A percentile compares a stretch with the other conserved stretches of the same genome.
These are phyloP conservation scores for Acutogordius australiensis DNA, from an alignment of 2,888 invertebrate genomes.

Conservation along the genomic window DNA sequence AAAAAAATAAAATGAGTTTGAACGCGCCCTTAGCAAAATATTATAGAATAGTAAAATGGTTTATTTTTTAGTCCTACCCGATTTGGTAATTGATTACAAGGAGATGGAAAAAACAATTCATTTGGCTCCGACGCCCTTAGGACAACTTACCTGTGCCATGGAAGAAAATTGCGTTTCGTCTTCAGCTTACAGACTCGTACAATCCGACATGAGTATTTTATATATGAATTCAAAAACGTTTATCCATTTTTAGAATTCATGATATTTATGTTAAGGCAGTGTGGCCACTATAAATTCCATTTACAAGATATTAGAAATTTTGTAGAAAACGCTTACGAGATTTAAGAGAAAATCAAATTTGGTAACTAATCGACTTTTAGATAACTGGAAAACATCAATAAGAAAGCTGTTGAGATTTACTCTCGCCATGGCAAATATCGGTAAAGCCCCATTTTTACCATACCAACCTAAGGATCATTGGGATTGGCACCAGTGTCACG, in stretches of 20 bases:
- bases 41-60: too few species aligned
- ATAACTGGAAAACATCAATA: slow-evolving; percentile 23
- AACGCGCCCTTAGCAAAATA: too few species aligned
- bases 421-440: slow-evolving; percentile 57
- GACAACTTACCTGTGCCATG: slow-evolving; percentile 68
- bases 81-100: slow-evolving; percentile 47
- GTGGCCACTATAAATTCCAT: too few species aligned
- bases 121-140: slow-evolving; percentile 53
- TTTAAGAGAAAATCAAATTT: too few species aligned
- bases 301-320: too few species aligned
- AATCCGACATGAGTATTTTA: not conserved
- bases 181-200: slow-evolving; percentile 38
- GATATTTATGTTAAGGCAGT: too few species aligned
- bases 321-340: too few species aligned
- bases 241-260: too few species aligned
- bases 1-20: too few species aligned
- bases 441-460: slow-evolving; percentile 63
- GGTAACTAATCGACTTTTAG: too few species aligned
- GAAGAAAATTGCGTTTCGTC: slow-evolving; percentile 71
- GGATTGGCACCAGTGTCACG: slow-evolving; percentile 85
- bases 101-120: slow-evolving; percentile 50
- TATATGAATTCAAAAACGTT: too few species aligned
- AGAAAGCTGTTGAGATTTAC: slow-evolving; percentile 60
- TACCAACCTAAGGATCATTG: slow-evolving; percentile 57
- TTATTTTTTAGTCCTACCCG: slow-evolving; percentile 24